Conservation (phyloP, 2,113 vertebrate genomes). For the Centropristis striata region DNA sequence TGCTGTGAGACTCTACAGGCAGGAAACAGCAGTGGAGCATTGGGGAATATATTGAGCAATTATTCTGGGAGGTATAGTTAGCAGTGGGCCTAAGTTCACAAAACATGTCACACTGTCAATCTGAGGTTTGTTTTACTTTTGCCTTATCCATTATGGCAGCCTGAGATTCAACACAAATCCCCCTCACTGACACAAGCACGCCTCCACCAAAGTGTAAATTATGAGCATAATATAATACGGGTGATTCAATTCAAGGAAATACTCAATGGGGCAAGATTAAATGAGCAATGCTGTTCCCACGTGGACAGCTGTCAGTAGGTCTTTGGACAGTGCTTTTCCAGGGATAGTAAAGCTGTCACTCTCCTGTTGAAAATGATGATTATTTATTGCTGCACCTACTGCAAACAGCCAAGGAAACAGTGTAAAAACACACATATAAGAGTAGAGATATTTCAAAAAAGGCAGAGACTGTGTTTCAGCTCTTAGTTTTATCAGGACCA, state of each 20-base stretch:
- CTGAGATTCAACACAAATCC: constrained; percentile 42
- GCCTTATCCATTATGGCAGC: constrained; percentile 23
- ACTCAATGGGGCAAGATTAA: no score
- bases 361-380: no score
- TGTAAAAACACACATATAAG: no score
- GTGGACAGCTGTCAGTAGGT: no score
- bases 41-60: constrained; percentile 61
- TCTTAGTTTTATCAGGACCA: no score
- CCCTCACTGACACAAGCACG: constrained; percentile 5
- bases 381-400: no score
- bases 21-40: constrained; percentile 41
- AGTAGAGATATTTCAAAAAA: no score
- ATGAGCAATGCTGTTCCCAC: no score
- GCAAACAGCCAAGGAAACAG: no score
- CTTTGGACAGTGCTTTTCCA: no score
- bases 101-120: constrained; percentile 60
- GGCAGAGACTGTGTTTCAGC: no score
- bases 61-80: constrained; percentile 62
- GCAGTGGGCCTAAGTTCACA: constrained; percentile 43
- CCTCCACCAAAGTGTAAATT: background rate
- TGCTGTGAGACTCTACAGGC: constrained; percentile 42
- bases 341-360: no score
- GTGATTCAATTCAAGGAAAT: background rate
- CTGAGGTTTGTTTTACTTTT: constrained; percentile 58
- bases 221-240: background rate